Conservation (phyloP, 2,888 invertebrate species). For the Girardia tigrina region DNA sequence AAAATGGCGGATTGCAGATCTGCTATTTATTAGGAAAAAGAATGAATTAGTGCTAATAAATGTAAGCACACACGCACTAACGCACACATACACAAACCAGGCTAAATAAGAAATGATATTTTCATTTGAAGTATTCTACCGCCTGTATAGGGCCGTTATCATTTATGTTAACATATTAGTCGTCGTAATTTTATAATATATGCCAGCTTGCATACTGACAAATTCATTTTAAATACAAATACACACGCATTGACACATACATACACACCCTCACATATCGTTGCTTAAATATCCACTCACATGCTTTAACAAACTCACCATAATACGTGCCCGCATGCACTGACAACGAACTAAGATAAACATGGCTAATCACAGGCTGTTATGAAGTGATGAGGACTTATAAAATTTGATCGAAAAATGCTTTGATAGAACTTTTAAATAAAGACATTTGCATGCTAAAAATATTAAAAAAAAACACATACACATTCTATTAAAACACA, state of each 20-base stretch:
- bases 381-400: constrained; percentile 21
- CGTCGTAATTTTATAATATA: constrained; percentile 23
- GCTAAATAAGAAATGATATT: constrained; percentile 23
- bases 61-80: constrained; percentile 23
- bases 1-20: constrained; percentile 23
- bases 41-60: constrained; percentile 23
- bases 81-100: constrained; percentile 23
- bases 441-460: constrained; percentile 16
- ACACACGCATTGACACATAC: not conserved
- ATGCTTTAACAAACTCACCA: constrained; percentile 2
- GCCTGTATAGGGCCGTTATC: constrained; percentile 20
- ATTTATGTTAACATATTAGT: constrained; percentile 15
- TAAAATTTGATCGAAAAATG: constrained; percentile 23
- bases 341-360: constrained; percentile 21
- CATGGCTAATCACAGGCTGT: constrained; percentile 18
- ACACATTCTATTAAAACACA: constrained; percentile 23
- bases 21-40: constrained; percentile 23
- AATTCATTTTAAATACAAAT: constrained; percentile 23
- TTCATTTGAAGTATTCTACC: constrained; percentile 23
- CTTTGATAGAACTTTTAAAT: constrained; percentile 18
- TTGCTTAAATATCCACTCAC: constrained; percentile 19
- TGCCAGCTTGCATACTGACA: constrained; percentile 18
- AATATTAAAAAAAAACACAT: constrained; percentile 16
- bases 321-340: constrained; percentile 23
- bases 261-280: constrained; percentile 17